Evolutionary conservation across 2,113 vertebrate species (phyloP), one percentile per base, ranked within the genome.

Genomic region (Leptosomus discolor): DNA sequence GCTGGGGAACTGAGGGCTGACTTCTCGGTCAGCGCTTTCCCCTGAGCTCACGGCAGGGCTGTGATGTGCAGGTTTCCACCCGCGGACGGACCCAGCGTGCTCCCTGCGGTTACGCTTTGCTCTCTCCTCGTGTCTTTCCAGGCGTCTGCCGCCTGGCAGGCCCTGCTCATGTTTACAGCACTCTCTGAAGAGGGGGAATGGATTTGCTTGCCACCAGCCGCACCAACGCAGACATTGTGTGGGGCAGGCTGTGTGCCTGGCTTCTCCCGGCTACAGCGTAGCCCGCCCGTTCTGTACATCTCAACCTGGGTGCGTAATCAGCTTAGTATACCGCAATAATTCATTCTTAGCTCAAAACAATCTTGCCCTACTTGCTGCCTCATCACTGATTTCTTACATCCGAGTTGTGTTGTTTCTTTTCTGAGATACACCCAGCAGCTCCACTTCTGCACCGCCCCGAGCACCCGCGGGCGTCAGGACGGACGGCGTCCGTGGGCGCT

Each of bases 401-500:
- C 0, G 24, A 32, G 56, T 94, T 85, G 69, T 86, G 69, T 64
- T 1, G 64, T 21, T 67, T 75, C 29, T 91, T 51, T 50, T 24
- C 60, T 7, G n/a, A 80, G 50, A 50, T 77, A 46, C 51, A 61
- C 57, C 57, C 75, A 50, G 50, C 32, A 56, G 56, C 51, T 92
- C 56, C 34, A 11, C 10, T 73, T 79, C 56, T 8, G 23, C 23
- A 6, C 21, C 0, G 30, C 43, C 65, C 64, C 0, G 10, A 39
- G 65, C 48, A 43, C 29, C 46, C 12, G 0, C 1, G 3, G 41
- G 45, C 0, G 0, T 6, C 9, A 53, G 50, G 63, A 57, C 1
- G 7, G 51, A 3, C n/a, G 45, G 50, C 15, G 61, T n/a, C 80
- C 0, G 0, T 1, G 3, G 2, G 21, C 41, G 3, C 60, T 27